phyloP scores from a whole-genome alignment of 2,797 vertebrate genomes.

The Adelosebastes latens region DNA sequence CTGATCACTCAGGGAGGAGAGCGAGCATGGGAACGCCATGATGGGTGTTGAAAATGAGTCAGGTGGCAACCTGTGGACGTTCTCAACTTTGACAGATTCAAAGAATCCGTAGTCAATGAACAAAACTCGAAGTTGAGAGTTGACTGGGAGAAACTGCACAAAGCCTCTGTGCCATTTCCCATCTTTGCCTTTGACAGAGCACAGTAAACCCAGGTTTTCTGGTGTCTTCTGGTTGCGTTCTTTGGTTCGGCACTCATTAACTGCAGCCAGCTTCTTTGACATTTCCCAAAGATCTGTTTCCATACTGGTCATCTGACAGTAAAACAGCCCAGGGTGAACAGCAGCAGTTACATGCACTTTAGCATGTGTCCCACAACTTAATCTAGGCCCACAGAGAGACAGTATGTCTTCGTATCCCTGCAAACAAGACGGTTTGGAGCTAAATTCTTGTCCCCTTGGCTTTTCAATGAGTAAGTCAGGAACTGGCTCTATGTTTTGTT shows the following conservation, averaged over 20 bases:
- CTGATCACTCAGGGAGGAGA: constrained; percentile 77
- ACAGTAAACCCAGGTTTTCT: constrained; percentile 88
- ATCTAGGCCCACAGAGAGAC: constrained; percentile 74
- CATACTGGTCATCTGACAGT: constrained; percentile 85
- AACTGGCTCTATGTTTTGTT: constrained; percentile 74
- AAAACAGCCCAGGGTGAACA: constrained; percentile 85
- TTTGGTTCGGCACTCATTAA: constrained; percentile 75
- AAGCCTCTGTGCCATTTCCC: constrained; percentile 91
- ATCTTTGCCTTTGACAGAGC: constrained; percentile 88
- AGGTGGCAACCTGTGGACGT: constrained; percentile 83
- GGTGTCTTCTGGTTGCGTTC: constrained; percentile 45
- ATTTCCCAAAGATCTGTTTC: constrained; percentile 84
- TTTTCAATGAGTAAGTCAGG: constrained; percentile 83
- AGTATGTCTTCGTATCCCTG: constrained; percentile 80
- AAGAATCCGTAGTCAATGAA: constrained; percentile 91
- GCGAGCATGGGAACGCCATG: constrained; percentile 87
- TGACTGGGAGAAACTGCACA: constrained; percentile 86
- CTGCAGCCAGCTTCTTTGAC: constrained; percentile 79
- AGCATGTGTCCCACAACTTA: constrained; percentile 81
- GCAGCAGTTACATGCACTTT: constrained; percentile 86
- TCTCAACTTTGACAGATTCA: constrained; percentile 84
- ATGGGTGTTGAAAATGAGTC: constrained; percentile 84
- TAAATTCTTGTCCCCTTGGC: constrained; percentile 62
- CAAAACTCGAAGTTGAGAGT: constrained; percentile 85
- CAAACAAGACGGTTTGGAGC: constrained; percentile 62